Evolutionary conservation across 2,113 vertebrate species (phyloP).

Genomic region (Accipiter cooperii): DNA sequence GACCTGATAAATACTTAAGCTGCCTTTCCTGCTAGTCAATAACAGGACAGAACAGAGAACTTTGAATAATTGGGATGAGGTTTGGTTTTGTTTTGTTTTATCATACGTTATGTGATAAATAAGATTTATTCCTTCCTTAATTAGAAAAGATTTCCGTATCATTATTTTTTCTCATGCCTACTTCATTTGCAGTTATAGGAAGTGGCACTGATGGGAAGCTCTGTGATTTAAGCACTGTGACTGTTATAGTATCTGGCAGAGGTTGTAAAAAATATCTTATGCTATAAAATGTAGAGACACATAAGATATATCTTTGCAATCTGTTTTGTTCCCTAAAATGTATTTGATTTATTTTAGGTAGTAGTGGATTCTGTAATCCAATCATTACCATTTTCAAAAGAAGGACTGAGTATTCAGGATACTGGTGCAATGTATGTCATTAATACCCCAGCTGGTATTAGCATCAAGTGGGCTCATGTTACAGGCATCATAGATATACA

Average conservation of each 20-base stretch:
- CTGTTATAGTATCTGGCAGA: background rate
- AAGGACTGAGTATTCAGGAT: constrained; percentile 86
- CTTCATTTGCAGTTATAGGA: background rate
- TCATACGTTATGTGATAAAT: background rate
- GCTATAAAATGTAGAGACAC: background rate
- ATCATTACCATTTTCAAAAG: constrained; percentile 84
- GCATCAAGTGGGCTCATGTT: constrained; percentile 93
- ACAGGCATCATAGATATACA: constrained; percentile 94
- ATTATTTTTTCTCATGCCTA: background rate
- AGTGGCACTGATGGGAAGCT: background rate
- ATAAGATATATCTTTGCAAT: background rate
- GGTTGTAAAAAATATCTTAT: background rate
- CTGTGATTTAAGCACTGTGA: background rate
- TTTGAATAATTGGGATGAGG: background rate
- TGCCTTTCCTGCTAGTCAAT: background rate
- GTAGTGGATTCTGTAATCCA: constrained; percentile 83
- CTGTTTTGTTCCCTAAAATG: background rate
- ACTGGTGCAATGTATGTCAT: constrained; percentile 93
- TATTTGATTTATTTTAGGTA: constrained; percentile 74
- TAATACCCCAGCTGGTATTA: constrained; percentile 86
- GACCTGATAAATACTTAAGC: background rate
- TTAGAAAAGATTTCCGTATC: background rate
- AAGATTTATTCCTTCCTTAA: background rate
- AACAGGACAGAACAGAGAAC: background rate
- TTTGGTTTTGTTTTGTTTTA: background rate